Percentiles rank a stretch among this genome's conserved stretches.
Evolutionary conservation across 2,797 vertebrate species (phyloP).

Genomic region (Labeo calbasu): DNA sequence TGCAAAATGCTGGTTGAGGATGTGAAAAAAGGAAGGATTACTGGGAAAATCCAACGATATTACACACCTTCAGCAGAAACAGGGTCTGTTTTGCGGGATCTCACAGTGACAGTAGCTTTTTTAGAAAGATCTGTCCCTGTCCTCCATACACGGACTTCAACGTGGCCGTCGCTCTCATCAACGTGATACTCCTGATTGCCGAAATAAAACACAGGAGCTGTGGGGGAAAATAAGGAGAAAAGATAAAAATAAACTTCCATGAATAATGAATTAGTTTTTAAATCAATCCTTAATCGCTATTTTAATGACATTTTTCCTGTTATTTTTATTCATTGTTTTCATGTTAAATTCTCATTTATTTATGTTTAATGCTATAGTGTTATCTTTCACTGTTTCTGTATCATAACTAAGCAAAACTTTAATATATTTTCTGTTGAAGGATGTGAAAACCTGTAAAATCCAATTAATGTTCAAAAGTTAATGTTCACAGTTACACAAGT

Average conservation of each 20-base stretch:
- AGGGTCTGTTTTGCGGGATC: constrained; percentile 86
- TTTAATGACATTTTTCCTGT: background rate
- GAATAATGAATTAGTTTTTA: background rate
- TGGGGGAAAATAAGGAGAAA: background rate
- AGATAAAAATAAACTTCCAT: background rate
- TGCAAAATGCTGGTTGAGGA: background rate
- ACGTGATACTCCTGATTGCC: constrained; percentile 80
- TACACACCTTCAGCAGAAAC: constrained; percentile 87
- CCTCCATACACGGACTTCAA: constrained; percentile 89
- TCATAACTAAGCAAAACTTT: background rate
- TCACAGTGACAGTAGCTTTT: constrained; percentile 83
- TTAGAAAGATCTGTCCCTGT: constrained; percentile 88
- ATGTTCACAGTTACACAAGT: background rate
- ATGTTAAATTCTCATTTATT: background rate
- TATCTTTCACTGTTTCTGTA: background rate
- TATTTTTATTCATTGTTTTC: background rate
- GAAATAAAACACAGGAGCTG: constrained; percentile 88
- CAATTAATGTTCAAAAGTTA: background rate
- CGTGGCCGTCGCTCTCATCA: constrained; percentile 85
- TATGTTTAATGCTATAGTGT: background rate
- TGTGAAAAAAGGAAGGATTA: background rate
- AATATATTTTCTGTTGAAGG: background rate
- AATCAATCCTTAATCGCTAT: background rate
- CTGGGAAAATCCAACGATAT: background rate
- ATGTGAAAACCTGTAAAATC: background rate